Evolutionary conservation across 2,888 invertebrate genomes (phyloP).

Genomic region (Machimus rusticus): DNA sequence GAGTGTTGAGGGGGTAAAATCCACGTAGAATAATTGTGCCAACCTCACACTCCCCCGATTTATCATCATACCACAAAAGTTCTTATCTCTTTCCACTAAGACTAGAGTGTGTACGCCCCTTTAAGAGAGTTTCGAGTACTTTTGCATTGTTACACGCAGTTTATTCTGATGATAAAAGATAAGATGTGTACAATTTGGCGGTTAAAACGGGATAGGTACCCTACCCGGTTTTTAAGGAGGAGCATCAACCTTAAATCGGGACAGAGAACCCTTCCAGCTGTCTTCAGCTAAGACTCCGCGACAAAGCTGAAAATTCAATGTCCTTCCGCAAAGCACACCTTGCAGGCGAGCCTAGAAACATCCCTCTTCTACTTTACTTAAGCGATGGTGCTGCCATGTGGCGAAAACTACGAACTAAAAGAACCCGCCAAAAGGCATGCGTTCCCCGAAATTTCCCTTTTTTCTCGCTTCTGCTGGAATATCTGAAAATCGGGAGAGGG

Average conservation of each 20-base stretch:
- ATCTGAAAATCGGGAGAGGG: neutral
- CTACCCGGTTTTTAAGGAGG: neutral
- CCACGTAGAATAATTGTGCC: constrained; percentile 20
- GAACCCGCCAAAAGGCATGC: neutral
- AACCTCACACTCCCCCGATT: neutral
- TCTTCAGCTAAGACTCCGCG: neutral
- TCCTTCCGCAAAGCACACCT: neutral
- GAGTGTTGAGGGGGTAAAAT: neutral
- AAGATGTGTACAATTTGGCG: constrained; percentile 13
- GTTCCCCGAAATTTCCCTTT: constrained; percentile 3
- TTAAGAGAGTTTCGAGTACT: constrained; percentile 30
- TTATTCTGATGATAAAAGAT: neutral
- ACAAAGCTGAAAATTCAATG: constrained; percentile 5
- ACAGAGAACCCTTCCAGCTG: neutral
- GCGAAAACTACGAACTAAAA: neutral
- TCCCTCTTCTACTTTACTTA: neutral
- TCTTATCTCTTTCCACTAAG: constrained; percentile 21
- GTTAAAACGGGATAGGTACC: neutral
- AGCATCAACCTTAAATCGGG: neutral
- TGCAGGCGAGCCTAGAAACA: neutral
- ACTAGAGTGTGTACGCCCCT: constrained; percentile 3
- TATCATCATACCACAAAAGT: constrained; percentile 27
- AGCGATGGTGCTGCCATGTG: neutral
- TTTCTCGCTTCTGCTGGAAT: neutral
- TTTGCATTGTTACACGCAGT: constrained; percentile 33